phyloP scores from a whole-genome alignment of 2,888 invertebrate species.

The Steinernema carpocapsae region DNA sequence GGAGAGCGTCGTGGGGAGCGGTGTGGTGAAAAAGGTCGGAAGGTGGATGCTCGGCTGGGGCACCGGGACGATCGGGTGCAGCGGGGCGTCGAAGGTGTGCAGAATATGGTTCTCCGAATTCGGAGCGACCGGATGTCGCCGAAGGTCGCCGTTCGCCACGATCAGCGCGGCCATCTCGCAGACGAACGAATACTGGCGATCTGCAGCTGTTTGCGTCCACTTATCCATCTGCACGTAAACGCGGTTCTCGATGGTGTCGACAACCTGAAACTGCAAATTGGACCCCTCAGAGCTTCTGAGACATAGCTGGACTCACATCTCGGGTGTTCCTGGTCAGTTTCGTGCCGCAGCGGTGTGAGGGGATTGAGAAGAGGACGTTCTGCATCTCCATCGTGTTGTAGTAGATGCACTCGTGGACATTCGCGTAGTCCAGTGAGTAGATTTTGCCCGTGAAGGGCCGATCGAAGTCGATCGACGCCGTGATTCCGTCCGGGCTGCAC shows the following conservation, averaged over 20 bases:
- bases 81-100: neutral
- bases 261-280: constrained; percentile 55
- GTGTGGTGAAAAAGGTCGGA: constrained; percentile 14
- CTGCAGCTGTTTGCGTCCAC: constrained; percentile 60
- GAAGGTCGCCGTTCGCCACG: constrained; percentile 39
- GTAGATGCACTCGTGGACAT: constrained; percentile 65
- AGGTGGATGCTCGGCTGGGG: neutral
- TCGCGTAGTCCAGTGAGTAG: constrained; percentile 64
- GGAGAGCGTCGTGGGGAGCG: neutral
- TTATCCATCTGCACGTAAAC: constrained; percentile 69
- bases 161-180: constrained; percentile 57
- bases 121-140: constrained; percentile 40
- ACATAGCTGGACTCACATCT: constrained; percentile 55
- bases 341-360: constrained; percentile 67
- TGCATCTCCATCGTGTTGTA: constrained; percentile 62
- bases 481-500: constrained; percentile 67
- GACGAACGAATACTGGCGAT: constrained; percentile 66
- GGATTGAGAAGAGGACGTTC: constrained; percentile 67
- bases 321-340: constrained; percentile 56
- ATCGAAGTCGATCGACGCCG: constrained; percentile 66
- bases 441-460: constrained; percentile 65
- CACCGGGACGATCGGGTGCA: constrained; percentile 24
- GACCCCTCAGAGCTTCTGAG: neutral
- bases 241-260: constrained; percentile 66
- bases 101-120: neutral